Conservation (phyloP, 2,113 vertebrate species). For the Isichthys henryi region DNA sequence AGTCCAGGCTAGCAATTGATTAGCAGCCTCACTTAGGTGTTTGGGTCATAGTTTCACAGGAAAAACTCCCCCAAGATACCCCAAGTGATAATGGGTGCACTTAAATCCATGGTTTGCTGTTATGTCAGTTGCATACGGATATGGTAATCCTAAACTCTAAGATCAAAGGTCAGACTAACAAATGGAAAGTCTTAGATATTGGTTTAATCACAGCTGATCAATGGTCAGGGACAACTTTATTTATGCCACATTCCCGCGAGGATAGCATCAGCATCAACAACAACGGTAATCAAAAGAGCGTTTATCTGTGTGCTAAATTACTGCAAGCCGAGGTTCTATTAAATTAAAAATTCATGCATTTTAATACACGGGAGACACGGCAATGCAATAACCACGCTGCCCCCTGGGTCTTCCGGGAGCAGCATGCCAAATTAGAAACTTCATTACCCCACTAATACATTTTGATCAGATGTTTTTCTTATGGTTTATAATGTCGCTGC, state of each 20-base stretch:
- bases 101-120: not conserved
- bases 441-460: conserved; percentile 13
- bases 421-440: conserved; percentile 6
- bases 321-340: not conserved
- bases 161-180: not conserved
- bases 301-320: not conserved
- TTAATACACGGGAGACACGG: not conserved
- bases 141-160: not conserved
- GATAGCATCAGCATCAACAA: not conserved
- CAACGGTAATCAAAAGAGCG: conserved; percentile 2
- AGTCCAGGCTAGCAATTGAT: not conserved
- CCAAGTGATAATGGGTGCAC: not conserved
- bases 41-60: not conserved
- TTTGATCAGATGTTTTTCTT: conserved; percentile 6
- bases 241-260: not conserved
- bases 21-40: not conserved
- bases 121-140: not conserved
- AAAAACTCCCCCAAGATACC: not conserved
- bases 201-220: not conserved
- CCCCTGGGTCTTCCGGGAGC: not conserved
- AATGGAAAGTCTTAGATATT: not conserved
- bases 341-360: conserved; percentile 7
- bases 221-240: not conserved
- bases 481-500: not conserved
- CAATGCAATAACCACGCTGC: not conserved